Evolutionary conservation across 2,888 invertebrate genomes (phyloP), one percentile per base, ranked within the genome.

Genomic region (Paralinhomoeus sp.): DNA sequence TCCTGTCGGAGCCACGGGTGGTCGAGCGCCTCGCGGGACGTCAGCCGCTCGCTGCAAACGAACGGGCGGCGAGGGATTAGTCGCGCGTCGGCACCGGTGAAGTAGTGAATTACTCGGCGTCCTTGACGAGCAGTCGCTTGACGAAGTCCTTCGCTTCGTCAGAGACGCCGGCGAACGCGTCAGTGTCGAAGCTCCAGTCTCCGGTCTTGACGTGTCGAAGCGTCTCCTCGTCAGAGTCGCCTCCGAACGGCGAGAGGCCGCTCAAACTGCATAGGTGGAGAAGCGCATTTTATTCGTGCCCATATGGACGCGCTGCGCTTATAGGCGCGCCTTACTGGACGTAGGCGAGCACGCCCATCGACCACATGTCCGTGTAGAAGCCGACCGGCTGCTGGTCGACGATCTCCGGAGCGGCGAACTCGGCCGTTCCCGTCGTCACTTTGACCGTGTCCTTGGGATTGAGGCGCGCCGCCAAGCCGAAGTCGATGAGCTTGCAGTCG

Each of bases 281-380:
- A 3, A 17, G 7, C 9, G n/a, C 35, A 17, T 12, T 12, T 15
- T 31, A 12, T 31, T 31, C 31, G 9, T 31, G 31, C 15, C 31
- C 9, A 12, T 31, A 7, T 9, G 15, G 9, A 31, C 9, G 31
- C 9, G 9, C 9, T 15, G 15, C 15, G 15, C 31, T 31, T 31
- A 15, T 31, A 15, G 15, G 15, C 31, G 9, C 31, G 9, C 77
- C 83, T 80, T 69, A 85, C 78, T 99, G 71, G 36, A 97, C 91
- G 63, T 99, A 99, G 18, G 83, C 77, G n/a, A 99, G 72, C 1
- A 97, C 97, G 58, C 97, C 97, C 31, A 89, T 80, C 33, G 93
- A 91, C 97, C 97, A 99, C 97, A 99, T 99, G 64, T 99, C 97
- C 0, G 97, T 99, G 69, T 93, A 97, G 72, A 97, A 99, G 44